Evolutionary conservation across 2,113 vertebrate genomes (phyloP).

Genomic region (Alectura lathami): DNA sequence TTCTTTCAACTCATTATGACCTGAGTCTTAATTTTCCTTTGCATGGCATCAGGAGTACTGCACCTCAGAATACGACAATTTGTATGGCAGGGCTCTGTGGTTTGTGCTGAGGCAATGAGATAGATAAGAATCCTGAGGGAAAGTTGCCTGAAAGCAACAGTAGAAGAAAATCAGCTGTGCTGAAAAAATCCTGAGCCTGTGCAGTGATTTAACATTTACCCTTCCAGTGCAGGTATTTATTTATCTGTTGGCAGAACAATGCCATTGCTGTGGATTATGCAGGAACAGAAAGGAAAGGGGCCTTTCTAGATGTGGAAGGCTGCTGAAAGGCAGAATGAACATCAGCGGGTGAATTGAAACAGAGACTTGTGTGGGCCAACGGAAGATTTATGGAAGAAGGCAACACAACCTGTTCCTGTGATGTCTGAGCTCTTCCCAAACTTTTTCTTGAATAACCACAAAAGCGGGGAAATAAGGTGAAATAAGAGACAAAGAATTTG

Average conservation of each 20-base stretch:
- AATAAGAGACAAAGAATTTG: neutral
- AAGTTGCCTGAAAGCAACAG: neutral
- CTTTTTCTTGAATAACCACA: neutral
- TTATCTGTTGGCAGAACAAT: neutral
- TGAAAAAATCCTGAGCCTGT: neutral
- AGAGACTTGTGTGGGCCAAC: neutral
- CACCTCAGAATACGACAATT: neutral
- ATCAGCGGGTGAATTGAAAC: neutral
- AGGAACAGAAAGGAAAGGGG: neutral
- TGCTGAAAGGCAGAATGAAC: neutral
- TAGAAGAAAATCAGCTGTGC: neutral
- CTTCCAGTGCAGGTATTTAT: neutral
- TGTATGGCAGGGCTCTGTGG: neutral
- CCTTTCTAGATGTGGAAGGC: neutral
- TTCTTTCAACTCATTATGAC: neutral
- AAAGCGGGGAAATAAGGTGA: neutral
- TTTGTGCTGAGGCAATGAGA: neutral
- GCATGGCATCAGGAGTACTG: neutral
- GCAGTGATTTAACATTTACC: neutral
- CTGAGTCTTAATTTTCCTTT: neutral
- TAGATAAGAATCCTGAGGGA: neutral
- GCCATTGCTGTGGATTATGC: neutral
- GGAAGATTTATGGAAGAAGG: neutral
- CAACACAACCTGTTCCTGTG: neutral
- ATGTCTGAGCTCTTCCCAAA: neutral